phyloP scores from a whole-genome alignment of 2,888 invertebrate species.

The Erebia epiphron region DNA sequence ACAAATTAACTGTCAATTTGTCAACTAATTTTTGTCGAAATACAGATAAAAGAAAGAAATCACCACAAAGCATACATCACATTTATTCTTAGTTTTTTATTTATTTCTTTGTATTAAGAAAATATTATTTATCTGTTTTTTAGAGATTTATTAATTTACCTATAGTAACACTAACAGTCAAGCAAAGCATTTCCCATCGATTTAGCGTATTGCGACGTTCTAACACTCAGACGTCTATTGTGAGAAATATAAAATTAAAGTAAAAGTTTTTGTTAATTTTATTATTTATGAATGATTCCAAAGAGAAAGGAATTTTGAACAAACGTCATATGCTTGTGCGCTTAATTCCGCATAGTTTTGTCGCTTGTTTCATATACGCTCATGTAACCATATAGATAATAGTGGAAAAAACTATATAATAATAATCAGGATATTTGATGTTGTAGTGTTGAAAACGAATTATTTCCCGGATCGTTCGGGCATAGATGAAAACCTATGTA shows the following conservation, averaged over 20 bases:
- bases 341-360: constrained; percentile 30
- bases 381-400: constrained; percentile 64
- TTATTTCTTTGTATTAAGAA: too few relatives aligned
- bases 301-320: constrained; percentile 76
- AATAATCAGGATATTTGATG: constrained; percentile 56
- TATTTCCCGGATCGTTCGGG: constrained; percentile 59
- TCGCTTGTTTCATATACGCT: constrained; percentile 49
- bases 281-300: constrained; percentile 51
- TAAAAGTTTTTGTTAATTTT: constrained; percentile 1
- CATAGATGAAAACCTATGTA: constrained; percentile 48
- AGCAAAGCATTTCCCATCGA: background rate
- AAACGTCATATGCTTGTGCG: constrained; percentile 58
- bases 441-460: constrained; percentile 55
- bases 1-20: too few relatives aligned
- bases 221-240: background rate
- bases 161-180: too few relatives aligned
- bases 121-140: too few relatives aligned
- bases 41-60: background rate
- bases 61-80: background rate
- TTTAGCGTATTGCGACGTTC: background rate
- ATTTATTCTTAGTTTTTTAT: background rate
- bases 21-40: too few relatives aligned
- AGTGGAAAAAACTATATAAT: constrained; percentile 53
- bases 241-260: background rate
- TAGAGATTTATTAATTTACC: too few relatives aligned